Conservation (phyloP, 2,888 invertebrate genomes). For the Platynereis dumerilii region DNA sequence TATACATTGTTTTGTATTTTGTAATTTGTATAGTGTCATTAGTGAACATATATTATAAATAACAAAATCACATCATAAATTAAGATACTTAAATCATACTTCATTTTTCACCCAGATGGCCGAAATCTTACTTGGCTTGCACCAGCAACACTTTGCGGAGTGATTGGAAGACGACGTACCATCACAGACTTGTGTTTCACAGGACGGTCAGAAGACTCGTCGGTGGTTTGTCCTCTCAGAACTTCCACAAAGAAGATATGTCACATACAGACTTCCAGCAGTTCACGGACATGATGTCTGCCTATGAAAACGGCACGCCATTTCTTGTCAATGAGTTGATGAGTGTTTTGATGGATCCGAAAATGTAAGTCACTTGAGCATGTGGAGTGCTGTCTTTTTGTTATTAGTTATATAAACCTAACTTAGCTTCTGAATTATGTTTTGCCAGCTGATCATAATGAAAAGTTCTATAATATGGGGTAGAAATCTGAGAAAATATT, state of each 20-base stretch:
- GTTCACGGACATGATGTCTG: constrained; percentile 6
- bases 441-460: too few species aligned
- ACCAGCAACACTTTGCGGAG: neutral
- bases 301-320: neutral
- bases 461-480: too few species aligned
- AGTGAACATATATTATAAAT: too few species aligned
- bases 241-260: constrained; percentile 20
- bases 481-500: too few species aligned
- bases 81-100: too few species aligned
- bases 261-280: constrained; percentile 5
- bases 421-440: too few species aligned
- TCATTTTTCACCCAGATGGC: constrained; percentile 19
- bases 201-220: neutral
- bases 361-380: constrained; percentile 6
- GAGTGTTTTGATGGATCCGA: constrained; percentile 10
- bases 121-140: constrained; percentile 1
- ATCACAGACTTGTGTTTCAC: neutral
- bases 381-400: neutral
- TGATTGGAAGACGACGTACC: constrained; percentile 12
- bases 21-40: too few species aligned
- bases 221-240: constrained; percentile 3
- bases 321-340: constrained; percentile 16
- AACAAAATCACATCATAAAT: too few species aligned
- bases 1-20: too few species aligned
- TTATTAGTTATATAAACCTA: too few species aligned